Base-by-base conservation (phyloP, 2,888 invertebrate genomes). In the Smittia aterrima region DNA sequence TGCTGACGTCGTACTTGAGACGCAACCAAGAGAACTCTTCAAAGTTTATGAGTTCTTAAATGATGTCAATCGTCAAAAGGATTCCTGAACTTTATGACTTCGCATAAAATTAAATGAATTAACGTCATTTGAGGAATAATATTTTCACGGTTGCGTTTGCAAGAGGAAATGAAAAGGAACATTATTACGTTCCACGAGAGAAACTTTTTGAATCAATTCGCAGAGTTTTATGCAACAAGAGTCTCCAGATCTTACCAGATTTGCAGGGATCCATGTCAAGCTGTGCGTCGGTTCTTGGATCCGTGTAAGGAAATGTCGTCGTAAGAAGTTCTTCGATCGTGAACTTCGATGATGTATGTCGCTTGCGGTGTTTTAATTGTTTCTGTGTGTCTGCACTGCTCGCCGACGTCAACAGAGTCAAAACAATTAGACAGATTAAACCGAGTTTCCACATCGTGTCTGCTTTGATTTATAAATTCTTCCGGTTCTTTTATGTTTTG, bases 201-300 rank as follows among this genome's bases (percentile, higher is more conserved):
- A 32, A 32, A 9, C n/a, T n/a, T 32, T 32, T 32, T 9, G 32
- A 32, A 32, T n/a, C n/a, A n/a, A n/a, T n/a, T n/a, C n/a, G n/a
- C n/a, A n/a, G n/a, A n/a, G n/a, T n/a, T n/a, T n/a, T n/a, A n/a
- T n/a, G n/a, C n/a, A n/a, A n/a, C n/a, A n/a, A n/a, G n/a, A n/a
- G n/a, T n/a, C n/a, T n/a, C n/a, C n/a, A n/a, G n/a, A n/a, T n/a
- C 27, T 71, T 20, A 71, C 70, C 70, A 47, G 70, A 16, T 32
- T 71, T 71, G 32, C 70, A 71, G 9, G 70, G 70, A 71, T 71
- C 70, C 70, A 71, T 71, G 24, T 71, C 27, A 27, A 53, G 27
- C 24, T 71, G 70, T 13, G 6, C 6, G 47, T 71, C 54, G 0
- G 27, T 9, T 0, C 70, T 22, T n/a, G 70, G 70, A 54, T 71